Evolutionary conservation across 1,140 invertebrate species (phyloP).

Genomic region (Sipha flava): DNA sequence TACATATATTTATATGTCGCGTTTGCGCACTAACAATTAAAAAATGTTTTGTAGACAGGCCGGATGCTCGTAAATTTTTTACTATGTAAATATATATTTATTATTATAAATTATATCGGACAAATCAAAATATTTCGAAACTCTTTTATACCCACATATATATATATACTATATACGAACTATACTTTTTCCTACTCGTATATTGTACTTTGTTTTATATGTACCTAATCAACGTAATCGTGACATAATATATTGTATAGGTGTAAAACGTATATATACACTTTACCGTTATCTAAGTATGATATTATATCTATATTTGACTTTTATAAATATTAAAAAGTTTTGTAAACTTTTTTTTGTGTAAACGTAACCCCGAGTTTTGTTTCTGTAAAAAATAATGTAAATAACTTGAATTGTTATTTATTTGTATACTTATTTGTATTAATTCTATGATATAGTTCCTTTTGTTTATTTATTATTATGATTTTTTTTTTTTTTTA

Average conservation of each 20-base stretch:
- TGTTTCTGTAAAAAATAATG: background rate
- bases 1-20: no score
- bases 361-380: background rate
- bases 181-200: background rate
- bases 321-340: background rate
- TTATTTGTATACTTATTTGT: slow-evolving; percentile 32
- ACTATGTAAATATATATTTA: background rate
- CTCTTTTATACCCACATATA: background rate
- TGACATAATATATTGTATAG: no score
- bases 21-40: no score
- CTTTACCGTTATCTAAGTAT: no score
- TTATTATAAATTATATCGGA: background rate
- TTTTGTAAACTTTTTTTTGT: background rate
- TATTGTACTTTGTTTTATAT: background rate
- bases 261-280: no score
- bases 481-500: background rate
- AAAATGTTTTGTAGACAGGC: no score
- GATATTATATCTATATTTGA: background rate
- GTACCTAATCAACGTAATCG: no score
- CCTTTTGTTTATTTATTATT: slow-evolving; percentile 23
- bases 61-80: background rate
- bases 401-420: slow-evolving; percentile 30
- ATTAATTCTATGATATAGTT: slow-evolving; percentile 32
- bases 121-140: no score
- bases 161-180: background rate